Evolutionary conservation across 2,113 vertebrate species (phyloP).

Genomic region (Notechis scutatus): DNA sequence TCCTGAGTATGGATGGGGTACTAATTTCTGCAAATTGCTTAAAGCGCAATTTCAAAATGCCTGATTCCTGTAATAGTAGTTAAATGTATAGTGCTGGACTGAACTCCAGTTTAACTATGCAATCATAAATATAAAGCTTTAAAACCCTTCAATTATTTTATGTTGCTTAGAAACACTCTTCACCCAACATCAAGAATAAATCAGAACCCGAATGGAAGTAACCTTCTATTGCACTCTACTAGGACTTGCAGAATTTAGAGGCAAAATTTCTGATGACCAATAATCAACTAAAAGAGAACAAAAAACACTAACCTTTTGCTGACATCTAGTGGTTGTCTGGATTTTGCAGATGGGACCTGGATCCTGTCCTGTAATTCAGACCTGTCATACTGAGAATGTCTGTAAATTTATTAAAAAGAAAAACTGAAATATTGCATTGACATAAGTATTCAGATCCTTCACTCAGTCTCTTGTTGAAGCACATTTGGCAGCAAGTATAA

Average conservation of each 20-base stretch:
- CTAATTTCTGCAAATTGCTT: neutral
- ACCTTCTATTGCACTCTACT: neutral
- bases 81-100: neutral
- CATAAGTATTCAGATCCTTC: too few species aligned
- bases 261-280: neutral
- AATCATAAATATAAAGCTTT: neutral
- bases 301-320: neutral
- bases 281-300: neutral
- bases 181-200: neutral
- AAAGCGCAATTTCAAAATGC: neutral
- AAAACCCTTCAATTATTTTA: neutral
- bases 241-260: neutral
- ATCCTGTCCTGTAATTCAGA: neutral
- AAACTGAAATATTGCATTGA: too few species aligned
- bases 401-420: too few species aligned
- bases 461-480: too few species aligned
- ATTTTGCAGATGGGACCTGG: neutral
- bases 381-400: too few species aligned
- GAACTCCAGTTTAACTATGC: neutral
- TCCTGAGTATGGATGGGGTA: neutral
- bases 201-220: neutral
- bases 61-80: neutral
- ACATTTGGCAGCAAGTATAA: too few species aligned
- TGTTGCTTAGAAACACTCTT: neutral
- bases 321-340: neutral